Base-by-base conservation (phyloP, 1,140 invertebrate species). In the Zaprionus nigranus region DNA sequence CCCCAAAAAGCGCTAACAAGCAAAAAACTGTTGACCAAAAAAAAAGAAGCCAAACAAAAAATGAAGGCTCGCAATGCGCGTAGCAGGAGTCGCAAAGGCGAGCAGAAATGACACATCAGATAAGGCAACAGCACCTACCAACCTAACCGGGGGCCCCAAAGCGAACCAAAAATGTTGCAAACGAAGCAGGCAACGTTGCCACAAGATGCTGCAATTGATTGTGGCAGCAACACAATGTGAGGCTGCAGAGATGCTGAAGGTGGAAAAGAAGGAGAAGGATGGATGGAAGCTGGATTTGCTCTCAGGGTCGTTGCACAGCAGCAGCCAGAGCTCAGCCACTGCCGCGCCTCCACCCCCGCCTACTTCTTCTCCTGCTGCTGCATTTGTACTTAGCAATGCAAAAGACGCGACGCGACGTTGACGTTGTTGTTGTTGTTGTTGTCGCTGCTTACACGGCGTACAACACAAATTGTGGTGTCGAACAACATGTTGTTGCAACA, bases 391-490 rank as follows among this genome's bases (percentile, higher is more conserved):
- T 86, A 86, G 82, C 82, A 86, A 86, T 82, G 82, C 82, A 86
- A 86, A 86, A 79, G 82, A 86, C 78, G 72, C 75, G 75, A 65
- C 7, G 6, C 63, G 69, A 72, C n/a, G n/a, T n/a, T n/a, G 59
- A 2, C 63, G 69, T 69, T 59, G 62, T 70, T 38, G 67, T 67
- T 54, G 70, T 34, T 54, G 59, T 51, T 34, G 60, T 59, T 65
- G 60, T 65, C 51, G 56, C 69, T 65, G 67, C 70, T 78, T 81
- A 85, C 82, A 86, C 75, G 82, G 79, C 79, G 76, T 82, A 90
- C 82, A 86, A 90, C 86, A 91, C 86, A 90, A 91, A 86, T 91
- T 91, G 75, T 86, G 82, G 87, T 91, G 87, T 90, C 81, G 81
- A 91, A 91, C 87, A 91, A 78, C 87, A 81, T 91, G 87, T 91